Base-by-base conservation (phyloP, 2,113 vertebrate species). In the Brachirus orientalis region DNA sequence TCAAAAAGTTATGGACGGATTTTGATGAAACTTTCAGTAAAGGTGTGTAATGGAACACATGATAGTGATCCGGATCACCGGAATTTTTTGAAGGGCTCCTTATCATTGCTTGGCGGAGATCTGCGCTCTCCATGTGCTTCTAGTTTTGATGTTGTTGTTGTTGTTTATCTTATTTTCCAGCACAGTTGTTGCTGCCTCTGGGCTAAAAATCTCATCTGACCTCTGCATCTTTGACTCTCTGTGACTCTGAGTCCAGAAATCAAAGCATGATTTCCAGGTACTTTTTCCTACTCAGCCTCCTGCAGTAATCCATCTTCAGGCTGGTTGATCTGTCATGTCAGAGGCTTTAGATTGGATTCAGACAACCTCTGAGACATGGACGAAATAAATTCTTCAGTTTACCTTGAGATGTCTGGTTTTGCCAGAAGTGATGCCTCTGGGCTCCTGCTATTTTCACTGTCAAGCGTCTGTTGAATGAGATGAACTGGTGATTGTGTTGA, bases 221-320 rank as follows among this genome's bases (percentile, higher is more conserved):
- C 44, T 59, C 19, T 69, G 18, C 13, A 13, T 44, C 55, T 79
- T 28, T 48, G 17, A 50, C 52, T 54, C 55, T 35, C 17, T 53
- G 38, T 33, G 13, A 14, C 17, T 20, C 10, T 28, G 28, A 36
- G 16, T 54, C 38, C 44, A 36, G 4, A 63, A 62, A 38, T 35
- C 2, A 52, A 47, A 52, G 19, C 28, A 6, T 28, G 28, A 28
- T 28, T 28, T 28, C 28, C 28, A 28, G 28, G 28, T 46, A 6
- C 17, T 46, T 7, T 18, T 9, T 18, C 18, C 44, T 46, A n/a
- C 8, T 4, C 44, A 8, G 9, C 44, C 17, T 17, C 44, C 44
- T 46, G 44, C 44, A 1, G 44, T 10, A 18, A 10, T 46, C 44
- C 17, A 17, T 46, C 17, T 46, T 13, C n/a, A 46, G n/a, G n/a